A percentile compares a stretch with the other conserved stretches of the same genome.
These are phyloP conservation scores for Rotaria socialis DNA, from an alignment of 2,888 invertebrate genomes.

Conservation along the genomic window DNA sequence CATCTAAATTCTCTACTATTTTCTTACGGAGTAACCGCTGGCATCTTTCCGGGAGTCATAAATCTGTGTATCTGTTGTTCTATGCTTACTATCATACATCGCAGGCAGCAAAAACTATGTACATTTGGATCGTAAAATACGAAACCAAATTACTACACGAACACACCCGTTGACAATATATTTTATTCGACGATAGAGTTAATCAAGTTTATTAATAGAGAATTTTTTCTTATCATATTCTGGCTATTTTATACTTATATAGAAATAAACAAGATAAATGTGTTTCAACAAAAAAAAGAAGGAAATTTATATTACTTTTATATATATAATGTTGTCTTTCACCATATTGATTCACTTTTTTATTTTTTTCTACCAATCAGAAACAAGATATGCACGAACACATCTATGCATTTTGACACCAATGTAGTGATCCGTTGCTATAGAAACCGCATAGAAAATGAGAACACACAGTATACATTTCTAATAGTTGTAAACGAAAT, in stretches of 20 bases:
- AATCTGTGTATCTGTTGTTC: conserved; percentile 15
- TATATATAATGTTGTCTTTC: neutral
- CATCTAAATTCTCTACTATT: neutral
- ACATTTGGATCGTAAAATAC: conserved; percentile 12
- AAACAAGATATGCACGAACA: neutral
- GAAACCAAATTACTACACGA: neutral
- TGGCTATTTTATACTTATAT: neutral
- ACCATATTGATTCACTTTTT: neutral
- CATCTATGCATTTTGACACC: neutral
- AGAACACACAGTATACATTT: neutral
- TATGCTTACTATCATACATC: conserved; percentile 25
- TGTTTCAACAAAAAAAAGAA: neutral
- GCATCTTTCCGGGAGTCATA: neutral
- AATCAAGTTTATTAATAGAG: neutral
- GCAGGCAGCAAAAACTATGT: neutral
- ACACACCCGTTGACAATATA: neutral
- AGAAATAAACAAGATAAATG: neutral
- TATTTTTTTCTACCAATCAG: neutral
- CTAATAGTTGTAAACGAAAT: neutral
- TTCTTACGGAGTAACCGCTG: conserved; percentile 19
- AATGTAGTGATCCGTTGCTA: neutral
- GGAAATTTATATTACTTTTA: neutral
- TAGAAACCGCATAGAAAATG: neutral
- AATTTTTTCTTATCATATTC: neutral
- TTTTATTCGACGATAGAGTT: neutral